Percentiles rank a stretch among this genome's conserved stretches.
phyloP scores from a whole-genome alignment of 2,113 vertebrate genomes.

The Hippocampus mohnikei region DNA sequence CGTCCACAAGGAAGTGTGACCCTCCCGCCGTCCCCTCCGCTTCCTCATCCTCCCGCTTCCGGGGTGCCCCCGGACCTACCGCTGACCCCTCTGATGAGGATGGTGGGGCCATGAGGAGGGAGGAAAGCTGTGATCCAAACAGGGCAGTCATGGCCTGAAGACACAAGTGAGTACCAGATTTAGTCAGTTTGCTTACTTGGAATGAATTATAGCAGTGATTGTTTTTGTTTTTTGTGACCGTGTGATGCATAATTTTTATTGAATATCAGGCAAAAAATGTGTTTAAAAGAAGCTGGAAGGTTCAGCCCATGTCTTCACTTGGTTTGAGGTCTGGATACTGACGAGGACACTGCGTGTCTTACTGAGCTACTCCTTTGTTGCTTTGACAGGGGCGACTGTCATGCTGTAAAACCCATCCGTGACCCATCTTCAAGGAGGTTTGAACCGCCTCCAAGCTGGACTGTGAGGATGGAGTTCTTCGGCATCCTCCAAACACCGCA shows the following conservation, averaged over 20 bases:
- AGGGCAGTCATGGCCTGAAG: conserved; percentile 56
- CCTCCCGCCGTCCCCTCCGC: neutral
- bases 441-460: too few relatives aligned
- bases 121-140: conserved; percentile 60
- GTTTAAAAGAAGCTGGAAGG: too few relatives aligned
- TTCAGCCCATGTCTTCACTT: too few relatives aligned
- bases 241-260: too few relatives aligned
- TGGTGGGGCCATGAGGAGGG: conserved; percentile 53
- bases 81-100: conserved; percentile 52
- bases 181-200: neutral
- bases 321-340: neutral
- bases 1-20: conserved; percentile 56
- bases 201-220: neutral
- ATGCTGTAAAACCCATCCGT: too few relatives aligned
- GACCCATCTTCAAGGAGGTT: too few relatives aligned
- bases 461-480: too few relatives aligned
- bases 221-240: too few relatives aligned
- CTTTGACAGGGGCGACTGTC: too few relatives aligned
- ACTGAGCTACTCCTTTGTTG: too few relatives aligned
- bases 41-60: neutral
- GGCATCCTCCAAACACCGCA: neutral
- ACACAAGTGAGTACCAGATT: neutral
- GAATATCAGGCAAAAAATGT: too few relatives aligned
- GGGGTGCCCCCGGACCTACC: neutral
- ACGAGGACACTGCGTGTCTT: too few relatives aligned